Evolutionary conservation across 2,797 vertebrate species (phyloP).

Genomic region (Scomberomorus guttatus): DNA sequence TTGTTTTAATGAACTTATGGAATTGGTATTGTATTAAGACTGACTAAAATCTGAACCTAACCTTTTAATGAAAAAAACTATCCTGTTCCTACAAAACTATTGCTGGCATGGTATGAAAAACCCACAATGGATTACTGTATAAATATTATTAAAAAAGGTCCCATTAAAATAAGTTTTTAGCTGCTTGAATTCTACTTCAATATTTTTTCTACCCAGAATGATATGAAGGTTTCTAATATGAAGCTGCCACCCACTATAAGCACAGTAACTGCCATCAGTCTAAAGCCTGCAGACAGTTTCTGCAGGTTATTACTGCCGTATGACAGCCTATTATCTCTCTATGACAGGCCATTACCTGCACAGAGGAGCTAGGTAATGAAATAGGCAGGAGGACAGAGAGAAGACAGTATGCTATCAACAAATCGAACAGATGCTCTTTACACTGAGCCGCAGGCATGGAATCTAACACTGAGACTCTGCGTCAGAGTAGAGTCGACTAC

Average conservation of each 20-base stretch:
- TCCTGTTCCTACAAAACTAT: background rate
- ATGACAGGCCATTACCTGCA: slow-evolving; percentile 81
- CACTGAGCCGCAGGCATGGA: slow-evolving; percentile 24
- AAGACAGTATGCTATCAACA: slow-evolving; percentile 72
- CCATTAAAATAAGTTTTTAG: slow-evolving; percentile 35
- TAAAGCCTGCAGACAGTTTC: slow-evolving; percentile 53
- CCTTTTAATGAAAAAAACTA: background rate
- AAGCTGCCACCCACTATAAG: slow-evolving; percentile 55
- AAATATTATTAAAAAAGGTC: slow-evolving; percentile 25
- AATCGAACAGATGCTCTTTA: slow-evolving; percentile 76
- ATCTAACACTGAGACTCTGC: slow-evolving; percentile 26
- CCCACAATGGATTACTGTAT: background rate
- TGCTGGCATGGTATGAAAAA: background rate
- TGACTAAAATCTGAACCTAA: background rate
- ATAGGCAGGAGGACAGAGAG: slow-evolving; percentile 68
- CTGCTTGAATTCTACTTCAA: slow-evolving; percentile 23
- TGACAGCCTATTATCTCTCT: slow-evolving; percentile 79
- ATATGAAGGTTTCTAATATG: slow-evolving; percentile 43
- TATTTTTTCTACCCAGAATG: slow-evolving; percentile 37
- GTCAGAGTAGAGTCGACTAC: slow-evolving; percentile 20
- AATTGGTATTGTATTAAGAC: background rate
- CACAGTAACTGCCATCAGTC: slow-evolving; percentile 56
- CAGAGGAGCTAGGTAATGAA: slow-evolving; percentile 76
- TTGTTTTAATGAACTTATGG: background rate
- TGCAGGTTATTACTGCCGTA: slow-evolving; percentile 75